These are phyloP conservation scores for Vulpes vulpes DNA, from an alignment of 2,113 vertebrate genomes.

Conservation along the genomic window DNA sequence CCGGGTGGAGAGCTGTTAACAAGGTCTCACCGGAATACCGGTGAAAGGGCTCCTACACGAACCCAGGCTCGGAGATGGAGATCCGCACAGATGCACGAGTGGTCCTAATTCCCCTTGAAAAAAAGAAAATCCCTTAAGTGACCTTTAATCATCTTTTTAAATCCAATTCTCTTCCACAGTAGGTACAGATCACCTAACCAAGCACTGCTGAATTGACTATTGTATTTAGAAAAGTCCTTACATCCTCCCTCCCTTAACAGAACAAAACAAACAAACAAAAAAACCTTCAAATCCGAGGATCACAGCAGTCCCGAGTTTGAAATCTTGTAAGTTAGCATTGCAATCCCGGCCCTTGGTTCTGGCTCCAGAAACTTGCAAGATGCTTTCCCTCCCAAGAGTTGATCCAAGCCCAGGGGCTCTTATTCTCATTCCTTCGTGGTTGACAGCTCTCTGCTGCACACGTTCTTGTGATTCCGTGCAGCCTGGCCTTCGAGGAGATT, in stretches of 20 bases:
- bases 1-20: not conserved
- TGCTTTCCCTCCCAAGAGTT: not conserved
- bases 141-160: not conserved
- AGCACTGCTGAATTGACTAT: not conserved
- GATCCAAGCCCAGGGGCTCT: accelerated
- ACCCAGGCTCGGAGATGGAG: not conserved
- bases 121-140: not conserved
- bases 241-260: not conserved
- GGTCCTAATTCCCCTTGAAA: not conserved
- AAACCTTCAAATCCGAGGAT: not conserved
- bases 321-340: not conserved
- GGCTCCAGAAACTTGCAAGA: not conserved
- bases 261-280: not conserved
- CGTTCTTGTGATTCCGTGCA: not conserved
- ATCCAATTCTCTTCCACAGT: not conserved
- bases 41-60: not conserved
- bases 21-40: not conserved
- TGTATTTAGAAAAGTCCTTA: not conserved
- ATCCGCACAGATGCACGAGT: not conserved
- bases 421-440: not conserved
- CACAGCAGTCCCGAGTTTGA: not conserved
- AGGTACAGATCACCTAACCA: not conserved
- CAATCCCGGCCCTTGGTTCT: not conserved
- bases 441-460: not conserved
- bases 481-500: not conserved